phyloP scores from a whole-genome alignment of 2,113 vertebrate species.

The Pachyramphus minor region DNA sequence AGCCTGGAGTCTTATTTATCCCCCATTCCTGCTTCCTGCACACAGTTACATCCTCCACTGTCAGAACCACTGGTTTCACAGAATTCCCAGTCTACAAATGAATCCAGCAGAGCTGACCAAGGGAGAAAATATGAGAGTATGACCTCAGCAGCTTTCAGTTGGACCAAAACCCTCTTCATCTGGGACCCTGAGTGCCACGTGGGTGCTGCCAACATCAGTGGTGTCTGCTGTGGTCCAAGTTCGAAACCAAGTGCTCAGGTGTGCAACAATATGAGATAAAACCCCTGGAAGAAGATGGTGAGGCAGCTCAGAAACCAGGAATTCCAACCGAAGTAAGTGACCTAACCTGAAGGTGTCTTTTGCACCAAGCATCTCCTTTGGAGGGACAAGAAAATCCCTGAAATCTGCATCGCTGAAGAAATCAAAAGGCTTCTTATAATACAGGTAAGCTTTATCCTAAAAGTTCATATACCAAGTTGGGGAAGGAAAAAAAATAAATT shows the following conservation, averaged over 20 bases:
- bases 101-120: neutral
- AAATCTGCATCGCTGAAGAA: neutral
- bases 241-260: neutral
- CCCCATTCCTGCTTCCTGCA: neutral
- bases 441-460: neutral
- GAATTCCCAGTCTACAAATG: neutral
- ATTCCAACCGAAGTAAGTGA: neutral
- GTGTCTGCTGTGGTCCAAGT: neutral
- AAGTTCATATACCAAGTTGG: neutral
- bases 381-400: neutral
- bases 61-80: neutral
- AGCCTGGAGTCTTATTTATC: neutral
- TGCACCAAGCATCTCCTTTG: neutral
- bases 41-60: neutral
- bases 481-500: neutral
- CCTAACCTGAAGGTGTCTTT: neutral
- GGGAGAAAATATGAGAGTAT: neutral
- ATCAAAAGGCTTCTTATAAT: neutral
- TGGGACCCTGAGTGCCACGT: neutral
- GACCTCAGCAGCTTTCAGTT: accelerated
- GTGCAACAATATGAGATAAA: neutral
- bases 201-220: neutral
- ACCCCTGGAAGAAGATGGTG: neutral
- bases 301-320: neutral
- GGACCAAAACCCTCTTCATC: neutral